Conservation (phyloP, 2,113 vertebrate species). For the Apistogramma diplotaenia region DNA sequence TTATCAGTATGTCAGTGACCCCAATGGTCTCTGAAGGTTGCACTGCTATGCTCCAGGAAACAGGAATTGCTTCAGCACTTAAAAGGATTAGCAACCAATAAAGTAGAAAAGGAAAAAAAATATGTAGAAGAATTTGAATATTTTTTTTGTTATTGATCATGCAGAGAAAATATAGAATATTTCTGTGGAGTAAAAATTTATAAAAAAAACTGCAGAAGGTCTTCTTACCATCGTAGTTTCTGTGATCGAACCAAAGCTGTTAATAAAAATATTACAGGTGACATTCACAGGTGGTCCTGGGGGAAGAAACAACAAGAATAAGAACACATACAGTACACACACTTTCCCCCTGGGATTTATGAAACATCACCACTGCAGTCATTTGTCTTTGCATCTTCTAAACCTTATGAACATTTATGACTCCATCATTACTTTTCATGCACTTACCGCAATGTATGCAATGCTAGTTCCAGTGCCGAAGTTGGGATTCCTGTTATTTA, state of each 20-base stretch:
- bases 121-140: not conserved
- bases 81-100: conserved; percentile 36
- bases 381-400: not conserved
- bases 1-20: conserved; percentile 73
- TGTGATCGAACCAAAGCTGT: conserved; percentile 92
- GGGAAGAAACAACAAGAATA: conserved; percentile 22
- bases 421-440: not conserved
- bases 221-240: conserved; percentile 93
- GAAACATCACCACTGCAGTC: not conserved
- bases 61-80: conserved; percentile 35
- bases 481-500: not conserved
- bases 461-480: not conserved
- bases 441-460: not conserved
- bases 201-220: not conserved
- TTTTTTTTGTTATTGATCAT: not conserved
- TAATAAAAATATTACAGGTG: conserved; percentile 98
- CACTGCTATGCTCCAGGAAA: conserved; percentile 59
- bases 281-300: conserved; percentile 92
- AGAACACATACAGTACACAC: conserved; percentile 4
- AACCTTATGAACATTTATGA: not conserved
- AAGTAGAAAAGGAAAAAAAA: not conserved
- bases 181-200: not conserved
- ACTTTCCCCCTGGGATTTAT: not conserved
- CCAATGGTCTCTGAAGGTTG: conserved; percentile 69
- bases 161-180: not conserved